A percentile compares a stretch with the other conserved stretches of the same genome.
Conservation (phyloP, 2,797 vertebrate genomes). For the Tragopan temminckii region DNA sequence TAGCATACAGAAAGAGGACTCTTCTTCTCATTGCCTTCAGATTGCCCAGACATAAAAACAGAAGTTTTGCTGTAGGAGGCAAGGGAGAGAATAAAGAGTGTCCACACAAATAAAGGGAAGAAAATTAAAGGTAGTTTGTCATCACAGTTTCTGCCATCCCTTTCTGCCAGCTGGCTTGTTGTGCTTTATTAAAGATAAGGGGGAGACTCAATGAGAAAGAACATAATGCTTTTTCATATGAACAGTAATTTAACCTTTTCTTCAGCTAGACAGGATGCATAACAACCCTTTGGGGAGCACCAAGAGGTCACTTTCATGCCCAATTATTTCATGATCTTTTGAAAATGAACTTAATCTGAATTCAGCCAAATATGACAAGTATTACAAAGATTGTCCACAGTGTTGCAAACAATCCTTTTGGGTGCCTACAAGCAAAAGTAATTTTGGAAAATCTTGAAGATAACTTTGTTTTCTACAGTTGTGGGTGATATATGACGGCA, state of each 20-base stretch:
- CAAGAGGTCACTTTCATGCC: too few relatives aligned
- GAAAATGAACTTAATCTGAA: background rate
- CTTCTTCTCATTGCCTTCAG: background rate
- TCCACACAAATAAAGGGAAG: too few relatives aligned
- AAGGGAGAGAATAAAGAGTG: background rate
- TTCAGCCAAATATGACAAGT: accelerated
- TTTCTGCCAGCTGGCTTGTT: background rate
- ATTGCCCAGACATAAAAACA: background rate
- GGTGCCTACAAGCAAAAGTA: background rate
- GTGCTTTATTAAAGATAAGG: background rate
- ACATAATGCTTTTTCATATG: background rate
- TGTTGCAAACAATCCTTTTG: background rate
- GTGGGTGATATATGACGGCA: too few relatives aligned
- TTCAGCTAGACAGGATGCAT: background rate
- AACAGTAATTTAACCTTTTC: background rate
- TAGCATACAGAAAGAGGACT: accelerated
- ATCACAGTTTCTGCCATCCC: background rate
- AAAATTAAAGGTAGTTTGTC: background rate
- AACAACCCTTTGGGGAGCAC: background rate
- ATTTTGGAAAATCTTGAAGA: background rate
- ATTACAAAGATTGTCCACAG: background rate
- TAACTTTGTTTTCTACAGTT: background rate
- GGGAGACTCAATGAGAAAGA: background rate
- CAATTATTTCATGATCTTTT: too few relatives aligned
- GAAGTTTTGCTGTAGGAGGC: background rate